A percentile compares a stretch with the other conserved stretches of the same genome.
phyloP scores from a whole-genome alignment of 2,888 invertebrate genomes.

The Drosophila subquinaria region DNA sequence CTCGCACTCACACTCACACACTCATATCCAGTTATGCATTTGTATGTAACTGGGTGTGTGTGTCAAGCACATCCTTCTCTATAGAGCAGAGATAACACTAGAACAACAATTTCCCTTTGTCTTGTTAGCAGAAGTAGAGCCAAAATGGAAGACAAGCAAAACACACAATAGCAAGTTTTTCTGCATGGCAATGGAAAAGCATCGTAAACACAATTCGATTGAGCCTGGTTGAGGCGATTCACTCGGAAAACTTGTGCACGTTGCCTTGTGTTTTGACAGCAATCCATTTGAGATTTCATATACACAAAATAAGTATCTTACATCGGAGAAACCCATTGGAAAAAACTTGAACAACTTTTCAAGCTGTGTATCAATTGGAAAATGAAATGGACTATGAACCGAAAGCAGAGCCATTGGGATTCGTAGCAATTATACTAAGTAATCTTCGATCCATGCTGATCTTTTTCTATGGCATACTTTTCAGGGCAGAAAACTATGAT shows the following conservation, averaged over 20 bases:
- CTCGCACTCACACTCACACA: constrained; percentile 9
- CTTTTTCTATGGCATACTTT: constrained; percentile 20
- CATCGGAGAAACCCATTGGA: background rate
- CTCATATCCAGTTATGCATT: constrained; percentile 50
- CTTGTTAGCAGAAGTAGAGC: background rate
- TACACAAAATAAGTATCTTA: constrained; percentile 6
- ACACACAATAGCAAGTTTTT: constrained; percentile 32
- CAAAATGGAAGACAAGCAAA: constrained; percentile 13
- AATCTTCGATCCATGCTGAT: background rate
- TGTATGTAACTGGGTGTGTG: constrained; percentile 56
- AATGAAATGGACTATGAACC: constrained; percentile 14
- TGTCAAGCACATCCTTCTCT: constrained; percentile 46
- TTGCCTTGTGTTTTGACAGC: constrained; percentile 54
- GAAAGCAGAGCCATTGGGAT: background rate
- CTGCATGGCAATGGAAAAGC: constrained; percentile 8
- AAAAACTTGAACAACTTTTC: constrained; percentile 15
- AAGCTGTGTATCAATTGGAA: constrained; percentile 25
- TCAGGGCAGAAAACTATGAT: background rate
- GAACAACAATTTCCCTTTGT: constrained; percentile 51
- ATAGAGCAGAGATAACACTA: constrained; percentile 48
- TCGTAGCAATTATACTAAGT: background rate
- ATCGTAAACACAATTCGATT: constrained; percentile 54
- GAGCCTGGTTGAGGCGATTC: constrained; percentile 10
- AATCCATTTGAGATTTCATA: constrained; percentile 53
- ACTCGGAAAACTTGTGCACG: constrained; percentile 41